Evolutionary conservation across 2,797 vertebrate species (phyloP).

Genomic region (Sebastolobus alascanus): DNA sequence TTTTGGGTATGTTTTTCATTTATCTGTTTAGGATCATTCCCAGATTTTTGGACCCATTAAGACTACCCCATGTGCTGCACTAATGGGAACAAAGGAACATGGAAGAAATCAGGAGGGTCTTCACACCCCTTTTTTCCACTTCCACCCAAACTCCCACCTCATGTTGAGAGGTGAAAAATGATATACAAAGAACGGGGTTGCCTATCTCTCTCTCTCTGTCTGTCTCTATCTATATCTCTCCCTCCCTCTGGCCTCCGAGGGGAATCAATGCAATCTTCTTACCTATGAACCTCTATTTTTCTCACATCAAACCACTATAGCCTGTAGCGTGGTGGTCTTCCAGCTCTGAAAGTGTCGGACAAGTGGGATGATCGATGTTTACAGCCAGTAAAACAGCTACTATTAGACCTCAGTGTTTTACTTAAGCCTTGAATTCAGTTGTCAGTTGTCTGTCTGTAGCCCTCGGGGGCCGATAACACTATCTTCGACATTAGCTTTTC

Average conservation of each 20-base stretch:
- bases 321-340: slow-evolving; percentile 63
- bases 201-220: not conserved
- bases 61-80: not conserved
- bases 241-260: slow-evolving; percentile 33
- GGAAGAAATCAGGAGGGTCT: not conserved
- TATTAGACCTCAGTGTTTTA: slow-evolving; percentile 74
- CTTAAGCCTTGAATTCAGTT: slow-evolving; percentile 71
- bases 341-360: slow-evolving; percentile 61
- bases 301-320: slow-evolving; percentile 65
- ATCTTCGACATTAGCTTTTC: slow-evolving; percentile 67
- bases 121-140: slow-evolving; percentile 13
- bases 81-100: not conserved
- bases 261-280: slow-evolving; percentile 73
- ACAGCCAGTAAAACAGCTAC: slow-evolving; percentile 61
- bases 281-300: slow-evolving; percentile 75
- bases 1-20: not conserved
- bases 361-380: slow-evolving; percentile 78
- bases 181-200: slow-evolving; percentile 27
- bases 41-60: not conserved
- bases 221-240: slow-evolving; percentile 47
- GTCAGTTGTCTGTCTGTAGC: slow-evolving; percentile 64
- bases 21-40: not conserved
- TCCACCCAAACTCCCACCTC: slow-evolving; percentile 40
- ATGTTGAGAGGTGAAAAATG: slow-evolving; percentile 35
- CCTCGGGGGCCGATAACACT: slow-evolving; percentile 41